Evolutionary conservation across 1,140 invertebrate species (phyloP).

Genomic region (Diachasmimorpha longicaudata): DNA sequence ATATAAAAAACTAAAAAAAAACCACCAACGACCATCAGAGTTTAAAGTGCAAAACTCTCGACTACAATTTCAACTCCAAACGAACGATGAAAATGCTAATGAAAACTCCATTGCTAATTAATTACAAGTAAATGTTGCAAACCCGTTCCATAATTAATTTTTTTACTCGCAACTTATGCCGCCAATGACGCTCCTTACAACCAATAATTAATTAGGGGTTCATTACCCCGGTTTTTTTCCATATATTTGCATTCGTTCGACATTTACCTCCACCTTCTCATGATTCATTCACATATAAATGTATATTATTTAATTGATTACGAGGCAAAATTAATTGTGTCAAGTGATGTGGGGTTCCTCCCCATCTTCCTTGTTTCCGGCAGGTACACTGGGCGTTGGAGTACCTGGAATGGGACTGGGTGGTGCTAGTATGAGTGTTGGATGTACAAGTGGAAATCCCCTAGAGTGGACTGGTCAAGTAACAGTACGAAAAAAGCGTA

Average conservation of each 20-base stretch:
- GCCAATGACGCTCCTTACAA: too few species aligned
- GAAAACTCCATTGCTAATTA: background rate
- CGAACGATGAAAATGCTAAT: background rate
- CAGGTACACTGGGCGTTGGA: constrained; percentile 72
- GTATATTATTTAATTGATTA: background rate
- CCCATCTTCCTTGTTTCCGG: constrained; percentile 65
- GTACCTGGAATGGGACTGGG: constrained; percentile 66
- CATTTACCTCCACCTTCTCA: background rate
- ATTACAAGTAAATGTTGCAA: background rate
- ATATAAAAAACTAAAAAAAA: background rate
- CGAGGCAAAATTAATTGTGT: constrained; percentile 63
- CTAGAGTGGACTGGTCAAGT: constrained; percentile 92
- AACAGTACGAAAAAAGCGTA: constrained; percentile 94
- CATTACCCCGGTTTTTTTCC: background rate
- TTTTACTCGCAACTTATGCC: background rate
- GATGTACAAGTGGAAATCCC: constrained; percentile 76
- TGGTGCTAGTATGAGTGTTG: constrained; percentile 63
- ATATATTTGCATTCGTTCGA: background rate
- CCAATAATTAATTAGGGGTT: background rate
- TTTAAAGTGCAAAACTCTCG: background rate
- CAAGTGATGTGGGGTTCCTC: constrained; percentile 71
- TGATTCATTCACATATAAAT: background rate
- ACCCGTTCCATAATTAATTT: background rate
- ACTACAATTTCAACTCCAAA: background rate
- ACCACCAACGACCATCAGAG: background rate